Percentiles rank a stretch among this genome's conserved stretches.
phyloP scores from a whole-genome alignment of 2,888 invertebrate species.

The Tenthredo distinguenda region DNA sequence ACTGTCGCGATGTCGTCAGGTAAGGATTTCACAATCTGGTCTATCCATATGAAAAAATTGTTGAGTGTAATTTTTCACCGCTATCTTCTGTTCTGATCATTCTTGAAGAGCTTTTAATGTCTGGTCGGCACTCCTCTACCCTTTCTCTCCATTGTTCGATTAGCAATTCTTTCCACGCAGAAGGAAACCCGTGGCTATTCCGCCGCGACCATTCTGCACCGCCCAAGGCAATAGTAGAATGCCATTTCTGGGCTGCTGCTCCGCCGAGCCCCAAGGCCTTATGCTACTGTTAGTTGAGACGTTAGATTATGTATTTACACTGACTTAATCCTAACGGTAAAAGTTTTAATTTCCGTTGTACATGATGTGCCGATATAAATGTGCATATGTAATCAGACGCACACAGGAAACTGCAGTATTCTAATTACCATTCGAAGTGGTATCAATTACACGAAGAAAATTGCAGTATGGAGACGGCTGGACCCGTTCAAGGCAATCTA shows the following conservation, averaged over 20 bases:
- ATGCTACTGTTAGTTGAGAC: background rate
- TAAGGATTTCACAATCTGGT: conserved; percentile 77
- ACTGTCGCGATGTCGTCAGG: conserved; percentile 97
- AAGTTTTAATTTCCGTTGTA: background rate
- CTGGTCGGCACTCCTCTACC: background rate
- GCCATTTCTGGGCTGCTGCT: conserved; percentile 20
- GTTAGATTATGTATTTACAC: background rate
- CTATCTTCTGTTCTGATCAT: background rate
- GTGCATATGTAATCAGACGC: background rate
- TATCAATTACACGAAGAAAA: conserved; percentile 51
- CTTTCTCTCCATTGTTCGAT: background rate
- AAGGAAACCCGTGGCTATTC: conserved; percentile 16
- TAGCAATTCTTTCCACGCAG: conserved; percentile 41
- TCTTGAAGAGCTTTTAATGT: background rate
- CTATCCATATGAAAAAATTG: background rate
- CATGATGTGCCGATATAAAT: background rate
- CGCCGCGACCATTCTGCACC: background rate
- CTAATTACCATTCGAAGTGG: background rate
- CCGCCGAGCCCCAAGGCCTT: conserved; percentile 38
- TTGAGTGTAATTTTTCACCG: background rate
- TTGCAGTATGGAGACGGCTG: conserved; percentile 3
- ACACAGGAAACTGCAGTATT: background rate
- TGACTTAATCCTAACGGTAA: conserved; percentile 29
- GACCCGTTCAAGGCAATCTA: conserved; percentile 64
- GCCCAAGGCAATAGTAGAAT: conserved; percentile 49